Percentiles rank a stretch among this genome's conserved stretches.
Conservation (phyloP, 2,888 invertebrate species). For the Hemicrepidius hirtus region DNA sequence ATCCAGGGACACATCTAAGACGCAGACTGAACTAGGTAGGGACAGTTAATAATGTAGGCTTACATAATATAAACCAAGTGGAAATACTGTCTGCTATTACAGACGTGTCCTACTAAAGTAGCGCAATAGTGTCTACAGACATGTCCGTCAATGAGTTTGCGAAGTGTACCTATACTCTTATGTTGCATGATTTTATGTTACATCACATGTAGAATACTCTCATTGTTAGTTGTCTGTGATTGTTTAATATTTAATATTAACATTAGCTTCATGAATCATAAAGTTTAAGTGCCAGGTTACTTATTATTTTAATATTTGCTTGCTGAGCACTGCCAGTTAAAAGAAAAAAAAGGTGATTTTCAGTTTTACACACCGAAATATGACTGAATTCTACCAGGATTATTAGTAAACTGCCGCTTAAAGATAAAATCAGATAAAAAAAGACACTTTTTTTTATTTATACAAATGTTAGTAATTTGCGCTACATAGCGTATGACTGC, state of each 20-base stretch:
- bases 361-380: too few relatives aligned
- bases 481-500: slow-evolving; percentile 56
- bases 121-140: too few relatives aligned
- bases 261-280: slow-evolving; percentile 53
- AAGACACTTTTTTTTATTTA: neutral
- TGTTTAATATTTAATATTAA: slow-evolving; percentile 61
- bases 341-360: neutral
- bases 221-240: slow-evolving; percentile 67
- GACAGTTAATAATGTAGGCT: too few relatives aligned
- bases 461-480: slow-evolving; percentile 38
- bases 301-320: slow-evolving; percentile 58
- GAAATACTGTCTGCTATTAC: too few relatives aligned
- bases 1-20: too few relatives aligned
- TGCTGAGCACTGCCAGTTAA: slow-evolving; percentile 62
- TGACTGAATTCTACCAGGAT: too few relatives aligned
- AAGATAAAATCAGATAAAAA: neutral
- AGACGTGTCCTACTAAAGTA: too few relatives aligned
- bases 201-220: slow-evolving; percentile 55
- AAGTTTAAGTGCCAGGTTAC: slow-evolving; percentile 61
- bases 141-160: too few relatives aligned
- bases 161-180: slow-evolving; percentile 32
- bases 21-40: too few relatives aligned
- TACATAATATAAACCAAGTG: too few relatives aligned
- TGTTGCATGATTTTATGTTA: slow-evolving; percentile 44
- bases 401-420: too few relatives aligned